Conservation (phyloP, 2,797 vertebrate genomes). For the Platalea minor region DNA sequence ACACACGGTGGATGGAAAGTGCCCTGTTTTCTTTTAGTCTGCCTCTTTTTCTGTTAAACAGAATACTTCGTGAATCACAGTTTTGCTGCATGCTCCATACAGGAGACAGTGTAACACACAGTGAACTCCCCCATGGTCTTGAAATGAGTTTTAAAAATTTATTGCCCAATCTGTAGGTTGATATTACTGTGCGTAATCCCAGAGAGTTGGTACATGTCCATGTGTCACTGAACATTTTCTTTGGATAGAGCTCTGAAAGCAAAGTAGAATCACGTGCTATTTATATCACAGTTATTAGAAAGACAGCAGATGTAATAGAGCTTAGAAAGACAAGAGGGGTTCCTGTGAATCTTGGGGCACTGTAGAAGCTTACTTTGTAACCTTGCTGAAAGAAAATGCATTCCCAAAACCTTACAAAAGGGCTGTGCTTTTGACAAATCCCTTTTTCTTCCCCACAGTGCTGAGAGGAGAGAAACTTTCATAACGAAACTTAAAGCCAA, state of each 20-base stretch:
- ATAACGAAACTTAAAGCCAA: neutral
- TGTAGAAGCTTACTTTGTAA: neutral
- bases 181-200: neutral
- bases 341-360: neutral
- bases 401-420: neutral
- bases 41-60: neutral
- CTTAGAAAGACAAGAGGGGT: neutral
- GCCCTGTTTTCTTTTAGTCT: neutral
- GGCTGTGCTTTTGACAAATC: neutral
- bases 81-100: neutral
- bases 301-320: neutral
- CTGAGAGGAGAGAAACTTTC: neutral
- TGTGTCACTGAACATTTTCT: conserved; percentile 37
- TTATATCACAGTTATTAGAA: conserved; percentile 6
- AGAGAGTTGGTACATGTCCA: neutral
- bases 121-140: neutral
- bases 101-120: neutral
- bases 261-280: neutral
- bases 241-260: neutral
- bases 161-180: neutral
- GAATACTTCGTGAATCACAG: neutral
- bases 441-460: neutral
- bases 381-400: neutral
- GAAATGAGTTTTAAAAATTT: conserved; percentile 5
- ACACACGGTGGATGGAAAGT: accelerated